Evolutionary conservation across 1,140 invertebrate species (phyloP).

Genomic region (Drosophila parvula): DNA sequence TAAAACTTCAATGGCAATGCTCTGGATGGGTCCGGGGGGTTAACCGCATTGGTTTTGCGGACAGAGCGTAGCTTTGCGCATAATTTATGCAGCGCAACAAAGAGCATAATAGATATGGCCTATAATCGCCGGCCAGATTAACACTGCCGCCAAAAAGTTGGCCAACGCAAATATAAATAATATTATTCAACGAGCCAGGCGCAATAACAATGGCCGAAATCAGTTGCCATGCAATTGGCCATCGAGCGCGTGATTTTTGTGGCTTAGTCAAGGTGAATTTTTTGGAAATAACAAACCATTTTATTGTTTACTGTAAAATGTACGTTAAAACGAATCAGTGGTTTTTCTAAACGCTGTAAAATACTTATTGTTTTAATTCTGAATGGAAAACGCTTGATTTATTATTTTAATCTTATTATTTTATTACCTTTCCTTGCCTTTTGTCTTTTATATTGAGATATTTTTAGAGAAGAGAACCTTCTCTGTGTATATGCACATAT

Average conservation of each 20-base stretch:
- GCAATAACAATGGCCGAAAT: slow-evolving; percentile 16
- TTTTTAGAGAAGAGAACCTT: too few relatives aligned
- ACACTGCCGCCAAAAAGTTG: slow-evolving; percentile 49
- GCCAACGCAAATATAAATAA: slow-evolving; percentile 20
- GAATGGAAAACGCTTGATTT: too few relatives aligned
- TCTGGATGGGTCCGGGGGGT: slow-evolving; percentile 6
- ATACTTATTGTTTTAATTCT: too few relatives aligned
- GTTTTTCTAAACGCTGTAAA: too few relatives aligned
- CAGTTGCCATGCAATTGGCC: slow-evolving; percentile 13
- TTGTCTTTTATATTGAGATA: too few relatives aligned
- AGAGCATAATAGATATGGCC: slow-evolving; percentile 65
- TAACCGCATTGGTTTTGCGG: slow-evolving; percentile 65
- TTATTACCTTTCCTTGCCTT: too few relatives aligned
- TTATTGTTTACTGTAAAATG: background rate
- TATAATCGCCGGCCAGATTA: slow-evolving; percentile 61
- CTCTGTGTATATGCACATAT: background rate
- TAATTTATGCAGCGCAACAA: slow-evolving; percentile 70
- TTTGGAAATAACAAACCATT: background rate
- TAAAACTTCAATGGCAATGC: slow-evolving; percentile 42
- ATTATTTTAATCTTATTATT: too few relatives aligned
- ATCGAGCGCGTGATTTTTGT: slow-evolving; percentile 3
- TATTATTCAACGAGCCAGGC: slow-evolving; percentile 22
- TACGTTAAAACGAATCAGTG: background rate
- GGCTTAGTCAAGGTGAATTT: slow-evolving; percentile 7
- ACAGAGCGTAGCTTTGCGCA: slow-evolving; percentile 54